Percentiles rank a stretch among this genome's conserved stretches.
Evolutionary conservation across 2,113 vertebrate genomes (phyloP).

Genomic region (Pleuronectes platessa): DNA sequence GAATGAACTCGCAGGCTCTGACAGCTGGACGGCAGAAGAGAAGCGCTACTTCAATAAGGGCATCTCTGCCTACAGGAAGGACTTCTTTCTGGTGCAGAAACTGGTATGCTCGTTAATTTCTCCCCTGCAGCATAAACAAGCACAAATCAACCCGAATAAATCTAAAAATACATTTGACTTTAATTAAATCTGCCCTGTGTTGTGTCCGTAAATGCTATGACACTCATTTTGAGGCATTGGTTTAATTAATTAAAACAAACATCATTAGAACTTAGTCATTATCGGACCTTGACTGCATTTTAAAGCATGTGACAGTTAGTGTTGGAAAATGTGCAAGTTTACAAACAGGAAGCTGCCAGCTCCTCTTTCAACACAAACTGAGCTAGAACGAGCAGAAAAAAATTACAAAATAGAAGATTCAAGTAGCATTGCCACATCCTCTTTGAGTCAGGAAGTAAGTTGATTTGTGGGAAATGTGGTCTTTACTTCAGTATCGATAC

Average conservation of each 20-base stretch:
- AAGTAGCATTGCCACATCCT: conserved; percentile 24
- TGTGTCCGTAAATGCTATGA: not conserved
- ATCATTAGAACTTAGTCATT: not conserved
- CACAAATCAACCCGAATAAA: not conserved
- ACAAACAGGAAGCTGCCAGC: conserved; percentile 32
- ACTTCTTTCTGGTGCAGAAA: conserved; percentile 97
- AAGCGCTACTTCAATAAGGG: conserved; percentile 97
- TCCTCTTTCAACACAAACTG: conserved; percentile 8
- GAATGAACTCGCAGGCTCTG: conserved; percentile 86
- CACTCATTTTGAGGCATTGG: not conserved
- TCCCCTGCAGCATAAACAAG: not conserved
- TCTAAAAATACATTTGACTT: not conserved
- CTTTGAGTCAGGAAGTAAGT: conserved; percentile 16
- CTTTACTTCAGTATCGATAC: not conserved
- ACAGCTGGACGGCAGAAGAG: conserved; percentile 92
- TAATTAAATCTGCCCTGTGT: not conserved
- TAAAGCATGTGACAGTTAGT: conserved; percentile 1
- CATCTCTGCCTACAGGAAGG: conserved; percentile 96
- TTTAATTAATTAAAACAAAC: conserved; percentile 4
- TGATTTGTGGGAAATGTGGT: not conserved
- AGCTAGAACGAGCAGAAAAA: conserved; percentile 4
- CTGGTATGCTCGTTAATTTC: conserved; percentile 81
- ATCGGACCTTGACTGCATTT: not conserved
- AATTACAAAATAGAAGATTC: not conserved
- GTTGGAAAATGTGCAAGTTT: conserved; percentile 24